Percentiles rank a stretch among this genome's conserved stretches.
phyloP scores from a whole-genome alignment of 2,888 invertebrate species.

The Caenorhabditis imperialis region DNA sequence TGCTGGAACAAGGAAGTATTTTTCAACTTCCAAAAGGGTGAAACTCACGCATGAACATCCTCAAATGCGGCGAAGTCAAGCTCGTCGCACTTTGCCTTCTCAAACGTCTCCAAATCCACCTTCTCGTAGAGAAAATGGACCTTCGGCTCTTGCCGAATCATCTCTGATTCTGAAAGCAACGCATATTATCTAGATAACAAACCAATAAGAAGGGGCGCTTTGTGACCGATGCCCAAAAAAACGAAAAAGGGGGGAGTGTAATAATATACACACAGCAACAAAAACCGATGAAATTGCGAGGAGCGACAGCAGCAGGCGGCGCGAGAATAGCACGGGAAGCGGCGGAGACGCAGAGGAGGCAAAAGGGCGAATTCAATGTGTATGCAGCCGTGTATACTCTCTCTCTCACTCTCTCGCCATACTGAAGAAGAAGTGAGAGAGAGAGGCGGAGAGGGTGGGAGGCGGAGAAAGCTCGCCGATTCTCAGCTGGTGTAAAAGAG shows the following conservation, averaged over 20 bases:
- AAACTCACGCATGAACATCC: conserved; percentile 41
- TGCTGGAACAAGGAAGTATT: conserved; percentile 12
- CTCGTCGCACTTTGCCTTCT: conserved; percentile 25
- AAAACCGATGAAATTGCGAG: conserved; percentile 42
- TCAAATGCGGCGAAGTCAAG: conserved; percentile 38
- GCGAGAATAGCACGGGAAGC: background rate
- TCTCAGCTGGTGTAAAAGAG: conserved; percentile 32
- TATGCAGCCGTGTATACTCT: conserved; percentile 50
- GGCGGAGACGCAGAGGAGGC: conserved; percentile 26
- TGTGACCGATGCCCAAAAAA: too few relatives aligned
- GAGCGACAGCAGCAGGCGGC: conserved; percentile 9
- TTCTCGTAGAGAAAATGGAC: conserved; percentile 32
- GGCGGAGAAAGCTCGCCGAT: conserved; percentile 5
- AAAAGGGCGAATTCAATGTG: conserved; percentile 37
- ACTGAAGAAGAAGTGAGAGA: conserved; percentile 11
- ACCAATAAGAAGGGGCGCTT: background rate
- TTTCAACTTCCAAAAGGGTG: background rate
- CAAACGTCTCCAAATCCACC: conserved; percentile 18
- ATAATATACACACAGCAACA: conserved; percentile 50
- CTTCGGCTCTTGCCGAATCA: conserved; percentile 50
- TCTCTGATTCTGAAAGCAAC: conserved; percentile 5
- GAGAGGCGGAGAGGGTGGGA: background rate
- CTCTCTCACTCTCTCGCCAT: conserved; percentile 5
- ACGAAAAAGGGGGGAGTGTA: conserved; percentile 21
- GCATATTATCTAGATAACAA: conserved; percentile 1